Conservation (phyloP, 2,888 invertebrate species). For the Chrysopilus asiliformis region DNA sequence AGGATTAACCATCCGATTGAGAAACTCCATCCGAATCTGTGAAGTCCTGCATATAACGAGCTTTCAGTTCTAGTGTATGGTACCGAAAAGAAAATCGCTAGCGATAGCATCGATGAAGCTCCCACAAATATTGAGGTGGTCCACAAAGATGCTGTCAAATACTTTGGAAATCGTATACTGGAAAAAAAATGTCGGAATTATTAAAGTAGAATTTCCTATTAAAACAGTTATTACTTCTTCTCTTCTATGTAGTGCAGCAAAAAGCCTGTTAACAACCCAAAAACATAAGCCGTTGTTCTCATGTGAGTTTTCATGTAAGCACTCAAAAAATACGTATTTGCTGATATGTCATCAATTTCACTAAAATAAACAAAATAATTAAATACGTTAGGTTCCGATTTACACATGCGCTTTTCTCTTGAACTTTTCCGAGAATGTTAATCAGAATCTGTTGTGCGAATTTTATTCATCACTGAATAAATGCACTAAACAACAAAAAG, state of each 20-base stretch:
- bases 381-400: too few species aligned
- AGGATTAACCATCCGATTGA: slow-evolving; percentile 54
- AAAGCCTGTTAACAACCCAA: slow-evolving; percentile 53
- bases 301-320: slow-evolving; percentile 63
- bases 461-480: too few species aligned
- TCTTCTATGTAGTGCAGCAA: slow-evolving; percentile 49
- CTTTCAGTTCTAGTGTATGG: slow-evolving; percentile 45
- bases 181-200: slow-evolving; percentile 1
- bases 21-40: slow-evolving; percentile 54
- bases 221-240: slow-evolving; percentile 38
- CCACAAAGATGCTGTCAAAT: slow-evolving; percentile 27
- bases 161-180: slow-evolving; percentile 25
- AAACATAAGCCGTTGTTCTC: slow-evolving; percentile 54
- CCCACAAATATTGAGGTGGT: slow-evolving; percentile 33
- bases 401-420: too few species aligned
- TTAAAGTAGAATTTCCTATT: too few species aligned
- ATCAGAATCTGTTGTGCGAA: too few species aligned
- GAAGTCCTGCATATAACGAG: slow-evolving; percentile 49
- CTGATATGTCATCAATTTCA: slow-evolving; percentile 48
- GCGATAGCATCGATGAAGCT: slow-evolving; percentile 44
- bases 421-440: too few species aligned
- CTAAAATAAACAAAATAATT: slow-evolving; percentile 36
- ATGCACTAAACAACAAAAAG: too few species aligned
- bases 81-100: slow-evolving; percentile 50
- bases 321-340: slow-evolving; percentile 48